phyloP scores from a whole-genome alignment of 2,888 invertebrate genomes.

The Julus scanicus region DNA sequence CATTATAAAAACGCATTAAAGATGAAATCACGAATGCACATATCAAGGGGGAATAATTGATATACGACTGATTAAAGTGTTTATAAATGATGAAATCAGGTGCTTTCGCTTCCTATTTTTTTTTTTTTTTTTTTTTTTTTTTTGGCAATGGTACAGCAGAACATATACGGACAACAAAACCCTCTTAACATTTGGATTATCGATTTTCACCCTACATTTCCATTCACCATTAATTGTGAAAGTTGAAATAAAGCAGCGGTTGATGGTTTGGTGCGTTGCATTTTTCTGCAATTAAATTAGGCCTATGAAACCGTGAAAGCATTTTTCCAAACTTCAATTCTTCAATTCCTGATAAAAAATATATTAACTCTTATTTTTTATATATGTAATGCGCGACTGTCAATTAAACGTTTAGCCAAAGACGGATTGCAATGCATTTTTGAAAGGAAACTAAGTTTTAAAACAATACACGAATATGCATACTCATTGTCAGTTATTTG shows the following conservation, averaged over 20 bases:
- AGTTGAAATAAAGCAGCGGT: slow-evolving; percentile 5
- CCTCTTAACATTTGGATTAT: slow-evolving; percentile 36
- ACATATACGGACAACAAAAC: not conserved
- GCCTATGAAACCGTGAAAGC: not conserved
- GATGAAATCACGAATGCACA: slow-evolving; percentile 30
- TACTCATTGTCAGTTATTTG: no score
- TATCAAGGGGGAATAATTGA: slow-evolving; percentile 30
- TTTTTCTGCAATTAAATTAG: slow-evolving; percentile 1
- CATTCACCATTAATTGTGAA: slow-evolving; percentile 30
- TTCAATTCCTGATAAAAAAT: not conserved
- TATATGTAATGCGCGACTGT: no score
- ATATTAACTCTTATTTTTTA: not conserved
- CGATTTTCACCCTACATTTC: slow-evolving; percentile 1
- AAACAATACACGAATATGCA: no score
- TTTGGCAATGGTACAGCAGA: not conserved
- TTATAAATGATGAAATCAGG: slow-evolving; percentile 42
- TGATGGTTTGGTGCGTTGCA: not conserved
- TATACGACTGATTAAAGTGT: slow-evolving; percentile 35
- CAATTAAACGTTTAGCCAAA: no score
- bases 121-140: not conserved
- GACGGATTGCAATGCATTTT: no score
- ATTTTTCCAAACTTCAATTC: slow-evolving; percentile 10
- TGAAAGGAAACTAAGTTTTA: no score
- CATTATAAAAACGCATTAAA: slow-evolving; percentile 23
- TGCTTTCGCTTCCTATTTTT: slow-evolving; percentile 4